These are phyloP conservation scores for Tanytarsus gracilentus DNA, from an alignment of 2,888 invertebrate genomes.

Conservation along the genomic window DNA sequence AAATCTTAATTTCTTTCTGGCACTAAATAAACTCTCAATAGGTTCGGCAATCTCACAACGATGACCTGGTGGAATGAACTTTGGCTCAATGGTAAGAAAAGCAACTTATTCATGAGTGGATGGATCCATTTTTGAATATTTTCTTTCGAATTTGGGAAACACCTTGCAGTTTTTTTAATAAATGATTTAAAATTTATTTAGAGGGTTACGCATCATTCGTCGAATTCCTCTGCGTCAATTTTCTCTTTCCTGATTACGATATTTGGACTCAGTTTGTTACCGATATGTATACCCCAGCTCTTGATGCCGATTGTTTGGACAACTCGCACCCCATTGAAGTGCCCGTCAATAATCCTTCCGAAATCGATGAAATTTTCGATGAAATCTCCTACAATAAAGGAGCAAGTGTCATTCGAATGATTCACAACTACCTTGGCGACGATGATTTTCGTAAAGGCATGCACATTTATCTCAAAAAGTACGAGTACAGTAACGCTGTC, in stretches of 20 bases:
- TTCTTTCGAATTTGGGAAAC: too few species aligned
- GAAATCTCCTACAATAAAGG: slow-evolving; percentile 95
- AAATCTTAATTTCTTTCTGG: not conserved
- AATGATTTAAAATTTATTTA: too few species aligned
- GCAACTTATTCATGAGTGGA: too few species aligned
- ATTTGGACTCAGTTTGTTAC: slow-evolving; percentile 96
- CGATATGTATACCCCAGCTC: slow-evolving; percentile 72
- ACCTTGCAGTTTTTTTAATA: too few species aligned
- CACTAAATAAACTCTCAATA: not conserved
- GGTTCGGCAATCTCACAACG: too few species aligned
- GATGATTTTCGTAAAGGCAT: slow-evolving; percentile 87
- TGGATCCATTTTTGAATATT: too few species aligned
- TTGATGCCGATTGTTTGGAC: slow-evolving; percentile 78
- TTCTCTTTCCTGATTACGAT: slow-evolving; percentile 89
- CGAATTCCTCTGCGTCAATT: slow-evolving; percentile 86
- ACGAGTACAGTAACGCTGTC: slow-evolving; percentile 83
- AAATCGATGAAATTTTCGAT: slow-evolving; percentile 97
- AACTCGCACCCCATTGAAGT: slow-evolving; percentile 96
- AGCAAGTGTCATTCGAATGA: slow-evolving; percentile 88
- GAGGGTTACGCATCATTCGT: slow-evolving; percentile 96
- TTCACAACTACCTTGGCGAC: slow-evolving; percentile 88
- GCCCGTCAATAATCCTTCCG: slow-evolving; percentile 85
- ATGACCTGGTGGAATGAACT: slow-evolving; percentile 94
- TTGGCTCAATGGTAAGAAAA: not conserved
- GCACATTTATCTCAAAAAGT: slow-evolving; percentile 76